These are phyloP conservation scores for Campoletis sonorensis DNA, from an alignment of 1,140 invertebrate species.

Conservation along the genomic window DNA sequence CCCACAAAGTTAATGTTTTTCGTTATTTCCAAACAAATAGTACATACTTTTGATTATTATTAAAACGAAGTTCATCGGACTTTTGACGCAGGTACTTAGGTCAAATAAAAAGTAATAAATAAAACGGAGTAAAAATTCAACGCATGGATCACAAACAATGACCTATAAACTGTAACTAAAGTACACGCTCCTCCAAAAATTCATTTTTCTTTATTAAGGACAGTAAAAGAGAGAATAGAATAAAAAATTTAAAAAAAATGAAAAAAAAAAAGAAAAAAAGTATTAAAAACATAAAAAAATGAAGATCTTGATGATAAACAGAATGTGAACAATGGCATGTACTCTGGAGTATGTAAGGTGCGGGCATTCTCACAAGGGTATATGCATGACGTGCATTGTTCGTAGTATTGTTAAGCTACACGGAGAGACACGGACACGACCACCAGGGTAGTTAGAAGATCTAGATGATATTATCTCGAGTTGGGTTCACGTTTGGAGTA, in stretches of 20 bases:
- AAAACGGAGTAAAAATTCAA: not conserved
- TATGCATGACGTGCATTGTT: not conserved
- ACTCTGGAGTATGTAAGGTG: not conserved
- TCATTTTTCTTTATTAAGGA: not conserved
- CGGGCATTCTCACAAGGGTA: not conserved
- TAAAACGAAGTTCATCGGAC: too few relatives aligned
- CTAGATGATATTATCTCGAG: slow-evolving; percentile 71
- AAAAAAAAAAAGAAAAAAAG: slow-evolving; percentile 1
- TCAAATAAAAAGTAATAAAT: too few relatives aligned
- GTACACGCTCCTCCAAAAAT: not conserved
- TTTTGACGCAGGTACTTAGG: too few relatives aligned
- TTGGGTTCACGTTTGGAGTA: slow-evolving; percentile 59
- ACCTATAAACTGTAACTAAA: not conserved
- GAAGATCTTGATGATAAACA: not conserved
- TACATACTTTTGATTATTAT: too few relatives aligned
- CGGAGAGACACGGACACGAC: not conserved
- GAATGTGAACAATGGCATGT: not conserved
- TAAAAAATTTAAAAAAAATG: not conserved
- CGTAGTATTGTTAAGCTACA: not conserved
- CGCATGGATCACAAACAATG: not conserved
- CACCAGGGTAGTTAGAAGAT: slow-evolving; percentile 52
- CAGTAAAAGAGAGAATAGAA: not conserved
- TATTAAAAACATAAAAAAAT: slow-evolving; percentile 14
- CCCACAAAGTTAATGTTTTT: too few relatives aligned
- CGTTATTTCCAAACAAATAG: too few relatives aligned